phyloP scores from a whole-genome alignment of 2,888 invertebrate species.

The Celastrina argiolus region DNA sequence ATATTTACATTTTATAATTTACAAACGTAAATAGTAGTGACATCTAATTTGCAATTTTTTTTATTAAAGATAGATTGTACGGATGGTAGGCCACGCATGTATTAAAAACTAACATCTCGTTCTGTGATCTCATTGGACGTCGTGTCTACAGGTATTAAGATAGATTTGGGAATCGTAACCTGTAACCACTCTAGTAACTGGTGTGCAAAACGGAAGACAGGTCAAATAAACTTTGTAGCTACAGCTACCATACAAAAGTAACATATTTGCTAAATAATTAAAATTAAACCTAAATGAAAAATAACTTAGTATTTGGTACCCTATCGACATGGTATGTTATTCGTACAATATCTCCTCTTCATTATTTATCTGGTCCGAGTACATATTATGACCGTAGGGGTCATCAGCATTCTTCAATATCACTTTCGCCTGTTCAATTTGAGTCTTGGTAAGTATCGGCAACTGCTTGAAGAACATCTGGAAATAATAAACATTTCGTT shows the following conservation, averaged over 20 bases:
- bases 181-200: background rate
- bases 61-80: too few relatives aligned
- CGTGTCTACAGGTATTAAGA: too few relatives aligned
- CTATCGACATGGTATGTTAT: background rate
- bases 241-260: background rate
- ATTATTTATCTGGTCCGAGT: background rate
- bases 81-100: too few relatives aligned
- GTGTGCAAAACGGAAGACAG: background rate
- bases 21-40: too few relatives aligned
- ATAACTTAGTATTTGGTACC: slow-evolving; percentile 11
- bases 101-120: too few relatives aligned
- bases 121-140: too few relatives aligned
- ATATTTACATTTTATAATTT: too few relatives aligned
- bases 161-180: too few relatives aligned
- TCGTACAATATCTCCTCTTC: background rate
- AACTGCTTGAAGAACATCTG: slow-evolving; percentile 65
- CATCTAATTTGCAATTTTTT: too few relatives aligned
- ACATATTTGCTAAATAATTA: background rate
- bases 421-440: slow-evolving; percentile 48
- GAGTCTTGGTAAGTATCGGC: slow-evolving; percentile 49
- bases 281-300: background rate
- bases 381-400: background rate
- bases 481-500: slow-evolving; percentile 7
- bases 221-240: background rate
- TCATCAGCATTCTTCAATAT: slow-evolving; percentile 36